These are phyloP conservation scores for Chamaea fasciata DNA, from an alignment of 2,113 vertebrate genomes.

Conservation along the genomic window DNA sequence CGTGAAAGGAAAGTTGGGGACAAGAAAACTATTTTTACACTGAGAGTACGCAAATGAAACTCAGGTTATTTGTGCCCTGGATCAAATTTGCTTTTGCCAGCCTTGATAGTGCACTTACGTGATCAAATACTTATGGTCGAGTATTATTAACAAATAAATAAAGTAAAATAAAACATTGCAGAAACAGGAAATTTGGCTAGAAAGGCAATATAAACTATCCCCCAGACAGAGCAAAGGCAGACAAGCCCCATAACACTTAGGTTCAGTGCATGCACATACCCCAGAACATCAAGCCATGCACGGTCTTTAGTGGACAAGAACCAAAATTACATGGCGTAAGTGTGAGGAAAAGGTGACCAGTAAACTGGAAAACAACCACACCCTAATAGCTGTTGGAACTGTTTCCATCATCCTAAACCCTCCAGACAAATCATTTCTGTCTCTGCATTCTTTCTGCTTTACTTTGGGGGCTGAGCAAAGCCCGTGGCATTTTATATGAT, in stretches of 20 bases:
- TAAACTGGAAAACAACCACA: not conserved
- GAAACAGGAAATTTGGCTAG: not conserved
- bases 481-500: not conserved
- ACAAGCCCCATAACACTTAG: not conserved
- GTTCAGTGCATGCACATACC: not conserved
- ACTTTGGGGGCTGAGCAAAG: not conserved
- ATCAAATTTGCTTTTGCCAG: not conserved
- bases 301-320: not conserved
- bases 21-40: not conserved
- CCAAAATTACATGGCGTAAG: not conserved
- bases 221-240: not conserved
- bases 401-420: not conserved
- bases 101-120: fast-evolving
- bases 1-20: fast-evolving
- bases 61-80: not conserved
- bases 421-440: not conserved
- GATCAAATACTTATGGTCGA: not conserved
- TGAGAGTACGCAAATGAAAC: not conserved
- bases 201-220: not conserved
- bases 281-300: not conserved
- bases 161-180: not conserved
- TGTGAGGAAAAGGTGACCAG: not conserved
- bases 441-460: not conserved
- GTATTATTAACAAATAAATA: not conserved
- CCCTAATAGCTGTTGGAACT: not conserved